These are phyloP conservation scores for Apodemus sylvaticus DNA, from an alignment of 2,113 vertebrate species.

Conservation along the genomic window DNA sequence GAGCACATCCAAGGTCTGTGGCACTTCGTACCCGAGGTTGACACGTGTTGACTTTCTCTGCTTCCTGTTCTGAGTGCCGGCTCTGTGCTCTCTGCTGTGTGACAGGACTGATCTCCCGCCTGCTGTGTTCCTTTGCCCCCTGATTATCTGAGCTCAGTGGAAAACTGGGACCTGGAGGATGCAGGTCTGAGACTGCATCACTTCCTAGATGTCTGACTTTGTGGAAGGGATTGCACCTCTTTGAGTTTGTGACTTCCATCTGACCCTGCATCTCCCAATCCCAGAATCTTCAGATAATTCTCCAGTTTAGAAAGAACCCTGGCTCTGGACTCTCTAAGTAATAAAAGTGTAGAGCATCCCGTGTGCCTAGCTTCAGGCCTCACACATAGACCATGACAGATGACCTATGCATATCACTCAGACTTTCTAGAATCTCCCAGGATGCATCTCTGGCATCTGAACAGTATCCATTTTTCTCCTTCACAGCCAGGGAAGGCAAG, in stretches of 20 bases:
- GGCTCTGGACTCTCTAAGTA: background rate
- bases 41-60: background rate
- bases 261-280: background rate
- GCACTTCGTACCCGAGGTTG: background rate
- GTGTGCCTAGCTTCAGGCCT: background rate
- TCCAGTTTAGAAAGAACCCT: background rate
- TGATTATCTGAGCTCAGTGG: background rate
- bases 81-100: background rate
- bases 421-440: background rate
- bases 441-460: background rate
- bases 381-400: background rate
- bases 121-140: background rate
- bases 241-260: background rate
- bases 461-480: background rate
- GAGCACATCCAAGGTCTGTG: background rate
- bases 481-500: background rate
- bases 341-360: background rate
- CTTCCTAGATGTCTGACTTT: background rate
- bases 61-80: background rate
- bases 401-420: background rate
- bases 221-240: background rate
- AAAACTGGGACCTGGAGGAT: background rate
- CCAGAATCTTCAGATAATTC: background rate
- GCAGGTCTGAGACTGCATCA: background rate
- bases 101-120: background rate